Evolutionary conservation across 1,140 invertebrate species (phyloP), one percentile per base, ranked within the genome.

Genomic region (Rhynchophorus ferrugineus): DNA sequence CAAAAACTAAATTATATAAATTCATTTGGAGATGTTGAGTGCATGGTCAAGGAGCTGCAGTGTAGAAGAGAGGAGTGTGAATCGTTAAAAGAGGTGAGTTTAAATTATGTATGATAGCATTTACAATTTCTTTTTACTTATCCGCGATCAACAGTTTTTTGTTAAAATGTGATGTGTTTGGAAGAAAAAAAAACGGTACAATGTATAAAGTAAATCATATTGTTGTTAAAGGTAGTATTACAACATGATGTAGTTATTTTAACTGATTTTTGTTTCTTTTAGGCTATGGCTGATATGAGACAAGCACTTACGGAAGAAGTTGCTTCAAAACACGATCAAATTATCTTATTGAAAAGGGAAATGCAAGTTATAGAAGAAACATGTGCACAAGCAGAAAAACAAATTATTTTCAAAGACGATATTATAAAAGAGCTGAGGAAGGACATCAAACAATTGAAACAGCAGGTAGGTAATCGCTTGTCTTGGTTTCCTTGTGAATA

Each of bases 371-470:
- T 78, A 17, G 72, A 78, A 61, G 72, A 77, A 35, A 64, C 73
- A 48, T 70, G 68, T 44, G 49, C 63, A 39, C 64, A 71, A 44
- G 66, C 69, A 6, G 70, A 71, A 34, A 69, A 71, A 54, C 71
- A 74, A 54, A 69, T 69, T 8, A 67, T 69, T 24, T 76, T 73
- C 55, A 77, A 74, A 61, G 73, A 78, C 42, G 71, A 75, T 43
- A 70, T 78, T 39, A 78, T 78, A 44, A 74, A 71, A 56, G 70
- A 76, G 56, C 61, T 79, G 62, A 62, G 74, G 14, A 74, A 75
- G 57, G 69, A 75, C 60, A 54, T 74, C 3, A 74, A 73, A 55
- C 55, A 65, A 55, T 44, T 68, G 8, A 64, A 65, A 46, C 48
- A 57, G 45, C 58, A 63, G 57, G 63, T 65, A 57, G 24, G 24